Conservation (phyloP, 2,113 vertebrate genomes). For the Catharus bicknelli region DNA sequence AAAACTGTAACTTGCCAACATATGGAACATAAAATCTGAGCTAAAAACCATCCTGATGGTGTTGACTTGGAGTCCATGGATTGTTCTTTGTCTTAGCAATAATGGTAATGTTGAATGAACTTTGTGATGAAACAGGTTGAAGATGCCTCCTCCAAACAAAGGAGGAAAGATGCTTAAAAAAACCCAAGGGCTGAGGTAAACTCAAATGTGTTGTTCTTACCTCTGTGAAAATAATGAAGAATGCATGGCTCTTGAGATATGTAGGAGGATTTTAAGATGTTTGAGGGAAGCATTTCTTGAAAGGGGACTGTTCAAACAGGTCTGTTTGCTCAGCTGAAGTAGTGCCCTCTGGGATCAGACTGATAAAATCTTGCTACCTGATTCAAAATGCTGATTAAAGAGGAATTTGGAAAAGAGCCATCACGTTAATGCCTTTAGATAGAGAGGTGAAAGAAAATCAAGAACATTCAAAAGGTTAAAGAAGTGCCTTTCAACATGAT, state of each 20-base stretch:
- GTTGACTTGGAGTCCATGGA: background rate
- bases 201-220: background rate
- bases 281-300: background rate
- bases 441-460: background rate
- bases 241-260: background rate
- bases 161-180: background rate
- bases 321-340: background rate
- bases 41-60: background rate
- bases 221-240: background rate
- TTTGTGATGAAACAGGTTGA: background rate
- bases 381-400: background rate
- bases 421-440: background rate
- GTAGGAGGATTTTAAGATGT: background rate
- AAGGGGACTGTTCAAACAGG: background rate
- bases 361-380: background rate
- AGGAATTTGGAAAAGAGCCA: background rate
- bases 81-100: background rate
- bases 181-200: background rate
- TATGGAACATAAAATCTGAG: background rate
- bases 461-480: background rate
- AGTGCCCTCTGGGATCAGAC: background rate
- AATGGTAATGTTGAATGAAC: background rate
- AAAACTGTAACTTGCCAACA: background rate
- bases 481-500: background rate
- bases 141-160: background rate